Base-by-base conservation (phyloP, 2,797 vertebrate genomes). In the Rhodeus uyekii region DNA sequence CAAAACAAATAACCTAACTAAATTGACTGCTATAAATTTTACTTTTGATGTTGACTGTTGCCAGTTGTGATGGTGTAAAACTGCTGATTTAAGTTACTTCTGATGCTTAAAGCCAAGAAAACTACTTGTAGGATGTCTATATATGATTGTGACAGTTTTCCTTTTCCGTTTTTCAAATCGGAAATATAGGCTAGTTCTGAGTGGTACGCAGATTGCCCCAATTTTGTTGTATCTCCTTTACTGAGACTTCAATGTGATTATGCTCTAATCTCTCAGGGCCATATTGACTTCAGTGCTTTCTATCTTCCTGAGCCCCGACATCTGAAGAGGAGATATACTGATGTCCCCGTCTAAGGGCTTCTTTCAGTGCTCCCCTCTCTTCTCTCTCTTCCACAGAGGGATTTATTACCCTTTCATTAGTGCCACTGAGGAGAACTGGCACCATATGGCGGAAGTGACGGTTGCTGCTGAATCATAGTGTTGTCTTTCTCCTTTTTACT, bases 401-500 rank as follows among this genome's bases (percentile, higher is more conserved):
- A 77, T 72, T 78, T 48, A 67, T 64, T 77, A 69, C 39, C 61
- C 60, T 78, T 76, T 77, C 72, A 73, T 48, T n/a, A 86, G 87
- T 87, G 89, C 91, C 65, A 32, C 55, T 91, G 91, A 90, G 91
- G 89, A 92, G 90, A 87, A 90, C 50, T 89, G 88, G 84, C 89
- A 89, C 91, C 92, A 93, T 94, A 92, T 93, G 91, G 87, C 91
- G 89, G 85, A 92, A 92, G 76, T 89, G 90, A 95, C 92, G 50
- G 73, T 63, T 86, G 86, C 89, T 93, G 91, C 91, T 94, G 92
- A 94, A 92, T 94, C 92, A 92, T 92, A 91, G 90, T 91, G 90
- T 92, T 91, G 90, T 90, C 90, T 89, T 84, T 84, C 88, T 88
- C 81, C 68, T 46, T 38, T 32, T 72, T 4, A 24, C 72, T 83